phyloP scores from a whole-genome alignment of 2,888 invertebrate species.

The Ennomos erosarius region DNA sequence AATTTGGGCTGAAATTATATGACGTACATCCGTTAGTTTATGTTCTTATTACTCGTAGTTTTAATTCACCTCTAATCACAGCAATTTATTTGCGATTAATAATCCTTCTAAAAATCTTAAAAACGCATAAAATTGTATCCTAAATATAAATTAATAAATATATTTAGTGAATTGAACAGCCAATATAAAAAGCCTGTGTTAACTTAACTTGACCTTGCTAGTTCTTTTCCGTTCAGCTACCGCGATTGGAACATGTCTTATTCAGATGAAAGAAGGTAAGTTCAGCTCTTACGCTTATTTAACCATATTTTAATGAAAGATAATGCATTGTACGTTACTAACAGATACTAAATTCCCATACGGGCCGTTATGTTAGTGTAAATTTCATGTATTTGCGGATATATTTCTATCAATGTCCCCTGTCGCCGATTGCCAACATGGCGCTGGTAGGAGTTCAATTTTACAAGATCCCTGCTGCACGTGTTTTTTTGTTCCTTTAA shows the following conservation, averaged over 20 bases:
- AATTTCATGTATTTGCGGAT: conserved; percentile 50
- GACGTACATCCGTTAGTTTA: conserved; percentile 73
- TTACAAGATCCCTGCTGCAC: conserved; percentile 72
- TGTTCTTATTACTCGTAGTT: conserved; percentile 63
- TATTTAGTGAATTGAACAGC: conserved; percentile 40
- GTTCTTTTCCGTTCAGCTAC: conserved; percentile 91
- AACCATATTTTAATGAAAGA: conserved; percentile 51
- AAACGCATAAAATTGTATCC: conserved; percentile 58
- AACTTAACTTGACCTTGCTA: conserved; percentile 85
- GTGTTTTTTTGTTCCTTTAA: conserved; percentile 62
- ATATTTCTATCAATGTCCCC: conserved; percentile 59
- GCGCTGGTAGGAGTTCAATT: conserved; percentile 79
- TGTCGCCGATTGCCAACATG: conserved; percentile 84
- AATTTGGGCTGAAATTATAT: conserved; percentile 43
- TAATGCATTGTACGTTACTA: conserved; percentile 37
- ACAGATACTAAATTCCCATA: conserved; percentile 24
- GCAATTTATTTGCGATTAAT: conserved; percentile 40
- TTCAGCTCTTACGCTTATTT: conserved; percentile 67
- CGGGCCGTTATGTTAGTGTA: conserved; percentile 11
- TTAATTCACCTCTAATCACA: conserved; percentile 50
- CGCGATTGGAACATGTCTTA: conserved; percentile 93
- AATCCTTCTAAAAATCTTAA: conserved; percentile 54
- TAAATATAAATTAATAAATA: conserved; percentile 21
- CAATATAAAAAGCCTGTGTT: conserved; percentile 68
- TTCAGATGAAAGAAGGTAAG: conserved; percentile 93